Conservation (phyloP, 2,888 invertebrate genomes). For the Synanthedon andrenaeformis region DNA sequence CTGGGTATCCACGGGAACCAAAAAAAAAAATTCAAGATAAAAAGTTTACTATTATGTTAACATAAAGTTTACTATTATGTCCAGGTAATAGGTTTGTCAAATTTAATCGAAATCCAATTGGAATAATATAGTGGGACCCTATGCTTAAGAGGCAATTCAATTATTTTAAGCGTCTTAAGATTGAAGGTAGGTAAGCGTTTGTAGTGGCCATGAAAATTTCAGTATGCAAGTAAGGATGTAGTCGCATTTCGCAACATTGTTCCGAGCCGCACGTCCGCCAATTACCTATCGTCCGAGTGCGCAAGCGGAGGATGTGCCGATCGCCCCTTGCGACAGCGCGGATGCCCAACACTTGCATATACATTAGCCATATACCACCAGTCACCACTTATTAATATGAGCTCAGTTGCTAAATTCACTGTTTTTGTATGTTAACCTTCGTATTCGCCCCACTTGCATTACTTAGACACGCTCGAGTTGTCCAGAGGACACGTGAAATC, state of each 20-base stretch:
- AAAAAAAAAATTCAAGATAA: too few relatives aligned
- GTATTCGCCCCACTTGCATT: conserved; percentile 58
- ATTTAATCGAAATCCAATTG: too few relatives aligned
- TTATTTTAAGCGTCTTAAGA: too few relatives aligned
- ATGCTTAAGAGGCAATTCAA: too few relatives aligned
- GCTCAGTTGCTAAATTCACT: conserved; percentile 61
- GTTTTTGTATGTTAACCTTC: conserved; percentile 61
- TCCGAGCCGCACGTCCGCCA: conserved; percentile 56
- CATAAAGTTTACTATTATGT: too few relatives aligned
- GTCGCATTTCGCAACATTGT: conserved; percentile 44
- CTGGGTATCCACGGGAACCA: too few relatives aligned
- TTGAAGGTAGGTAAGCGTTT: too few relatives aligned
- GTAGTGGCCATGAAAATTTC: conserved; percentile 13
- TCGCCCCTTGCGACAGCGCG: conserved; percentile 60
- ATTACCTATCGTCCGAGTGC: conserved; percentile 53
- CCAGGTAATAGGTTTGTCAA: too few relatives aligned
- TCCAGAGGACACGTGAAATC: conserved; percentile 50
- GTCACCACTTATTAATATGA: conserved; percentile 59
- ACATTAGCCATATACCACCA: conserved; percentile 39
- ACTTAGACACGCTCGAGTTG: conserved; percentile 58
- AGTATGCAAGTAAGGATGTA: conserved; percentile 16
- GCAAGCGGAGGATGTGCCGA: conserved; percentile 60
- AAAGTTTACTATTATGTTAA: too few relatives aligned
- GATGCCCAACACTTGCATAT: conserved; percentile 59
- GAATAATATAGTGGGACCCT: too few relatives aligned